Evolutionary conservation across 2,888 invertebrate species (phyloP), one percentile per base, ranked within the genome.

Genomic region (Drosophila nigricruria): DNA sequence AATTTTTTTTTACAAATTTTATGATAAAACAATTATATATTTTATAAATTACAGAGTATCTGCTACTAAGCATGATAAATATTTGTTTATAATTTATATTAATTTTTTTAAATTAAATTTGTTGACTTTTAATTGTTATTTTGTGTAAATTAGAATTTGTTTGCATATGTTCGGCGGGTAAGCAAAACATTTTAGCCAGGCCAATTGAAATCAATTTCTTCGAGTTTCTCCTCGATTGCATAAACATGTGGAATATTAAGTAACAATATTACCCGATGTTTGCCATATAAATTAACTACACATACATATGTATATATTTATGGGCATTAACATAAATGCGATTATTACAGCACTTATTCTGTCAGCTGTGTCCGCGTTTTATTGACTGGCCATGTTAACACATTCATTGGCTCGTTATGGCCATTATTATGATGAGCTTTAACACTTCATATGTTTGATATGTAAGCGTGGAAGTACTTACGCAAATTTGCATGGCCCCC

Each of bases 391-490:
- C 40, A 57, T 74, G 27, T 56, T 59, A 59, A 57, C 65, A 73
- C 73, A 68, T 70, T 58, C 52, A 59, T 53, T 53, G 34, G 47
- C 68, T 74, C 76, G 70, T 79, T 86, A 79, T 79, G 71, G 74
- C 65, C 77, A 81, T 79, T 81, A 77, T 81, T 79, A 83, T 83
- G 87, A 81, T 74, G 77, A 30, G 65, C 50, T 56, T 61, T 50
- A 49, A 62, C 70, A 64, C 65, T 69, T 79, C n/a, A 5, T 70
- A 50, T 82, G 56, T 70, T 67, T 70, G 66, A 27, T 70, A 56
- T 70, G 64, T 77, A 74, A 69, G 69, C 60, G 58, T 63, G 62
- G 64, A 62, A 66, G 69, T 67, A 74, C 69, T 76, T 79, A 66
- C 79, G 88, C 74, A 81, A 81, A 81, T 79, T 72, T 63, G 67